These are phyloP conservation scores for Ciconia nigra DNA, from an alignment of 2,797 vertebrate genomes.

Conservation along the genomic window DNA sequence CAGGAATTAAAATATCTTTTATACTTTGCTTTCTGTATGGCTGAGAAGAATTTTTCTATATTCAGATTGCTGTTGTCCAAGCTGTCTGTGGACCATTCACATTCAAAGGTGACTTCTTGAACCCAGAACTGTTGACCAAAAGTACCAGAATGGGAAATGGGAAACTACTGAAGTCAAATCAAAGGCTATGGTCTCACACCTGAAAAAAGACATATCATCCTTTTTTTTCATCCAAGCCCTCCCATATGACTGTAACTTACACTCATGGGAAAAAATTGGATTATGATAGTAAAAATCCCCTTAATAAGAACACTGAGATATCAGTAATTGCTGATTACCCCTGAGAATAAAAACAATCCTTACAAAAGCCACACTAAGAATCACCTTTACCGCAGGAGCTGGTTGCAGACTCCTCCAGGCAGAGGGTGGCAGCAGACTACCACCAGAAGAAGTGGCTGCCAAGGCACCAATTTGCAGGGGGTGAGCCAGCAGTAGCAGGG, in stretches of 20 bases:
- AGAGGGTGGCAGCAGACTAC: constrained; percentile 39
- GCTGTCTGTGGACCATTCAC: not conserved
- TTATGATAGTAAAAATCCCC: not conserved
- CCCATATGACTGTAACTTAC: not conserved
- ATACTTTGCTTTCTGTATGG: not conserved
- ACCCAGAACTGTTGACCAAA: not conserved
- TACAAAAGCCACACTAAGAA: not conserved
- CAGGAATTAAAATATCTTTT: not conserved
- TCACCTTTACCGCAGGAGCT: not conserved
- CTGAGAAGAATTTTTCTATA: not conserved
- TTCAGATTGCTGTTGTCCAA: not conserved
- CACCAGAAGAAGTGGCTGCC: not conserved
- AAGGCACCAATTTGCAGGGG: not conserved
- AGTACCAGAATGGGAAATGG: not conserved
- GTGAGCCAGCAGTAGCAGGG: not conserved
- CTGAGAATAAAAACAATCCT: not conserved
- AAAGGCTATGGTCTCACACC: not conserved
- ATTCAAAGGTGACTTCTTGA: not conserved
- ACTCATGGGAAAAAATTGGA: not conserved
- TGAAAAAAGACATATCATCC: not conserved
- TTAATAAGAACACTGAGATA: not conserved
- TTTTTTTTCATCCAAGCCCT: not conserved
- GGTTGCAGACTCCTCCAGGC: constrained; percentile 14
- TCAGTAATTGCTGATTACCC: not conserved
- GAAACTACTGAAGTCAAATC: not conserved